Evolutionary conservation across 2,113 vertebrate species (phyloP), one percentile per base, ranked within the genome.

Genomic region (Trochalopteron elliotii): DNA sequence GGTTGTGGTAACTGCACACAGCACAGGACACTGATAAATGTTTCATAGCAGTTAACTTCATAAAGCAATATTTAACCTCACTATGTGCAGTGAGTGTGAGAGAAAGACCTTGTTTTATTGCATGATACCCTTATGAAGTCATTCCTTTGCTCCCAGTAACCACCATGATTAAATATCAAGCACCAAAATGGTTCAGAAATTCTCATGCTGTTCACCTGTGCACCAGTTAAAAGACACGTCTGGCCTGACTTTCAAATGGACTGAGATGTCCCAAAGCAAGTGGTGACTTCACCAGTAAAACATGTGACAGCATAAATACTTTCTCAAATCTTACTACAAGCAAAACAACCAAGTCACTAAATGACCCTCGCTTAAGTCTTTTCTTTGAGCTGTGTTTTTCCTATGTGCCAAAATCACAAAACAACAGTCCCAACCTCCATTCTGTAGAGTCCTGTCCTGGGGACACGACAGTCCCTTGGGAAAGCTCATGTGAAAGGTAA

Each of bases 1-100:
- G 25, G 16, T 31, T 67, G 24, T 12, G 20, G 37, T 45, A 44
- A 44, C 39, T 23, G 4, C 5, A 15, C 61, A 45, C 17, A 49
- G 72, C 78, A 65, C 59, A 37, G 27, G 61, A 60, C 83, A 57
- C 4, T 79, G 50, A 74, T 24, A 3, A 79, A 47, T 5, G 21
- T 79, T 87, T 76, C 49, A 35, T 0, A 42, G 75, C 27, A 60
- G 23, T 17, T 75, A 42, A 39, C 35, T 60, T 70, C 37, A 89
- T 52, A 94, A 80, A 84, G 68, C 42, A 68, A 4, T 69, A 88
- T 82, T 93, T 76, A 59, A 67, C 33, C 28, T 87, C 23, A n/a
- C 37, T 65, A 8, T 7, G 35, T 13, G 57, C 0, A 0, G 31
- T 3, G 6, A 88, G 19, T 11, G 35, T 25, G 12, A 39, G 80